Conservation (phyloP, 2,113 vertebrate species). For the Bubo bubo region DNA sequence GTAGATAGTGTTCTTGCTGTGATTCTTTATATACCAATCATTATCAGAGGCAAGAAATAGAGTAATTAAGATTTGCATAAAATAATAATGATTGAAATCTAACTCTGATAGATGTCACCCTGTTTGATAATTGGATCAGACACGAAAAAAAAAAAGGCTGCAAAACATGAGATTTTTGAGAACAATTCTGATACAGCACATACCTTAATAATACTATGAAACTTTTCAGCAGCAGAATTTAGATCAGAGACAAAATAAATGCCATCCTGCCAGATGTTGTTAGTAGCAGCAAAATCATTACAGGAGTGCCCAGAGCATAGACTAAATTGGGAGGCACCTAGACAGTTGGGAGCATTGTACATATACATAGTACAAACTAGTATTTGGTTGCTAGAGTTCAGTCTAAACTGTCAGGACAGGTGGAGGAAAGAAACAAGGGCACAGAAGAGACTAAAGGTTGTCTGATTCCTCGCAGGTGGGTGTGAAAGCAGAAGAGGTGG, state of each 20-base stretch:
- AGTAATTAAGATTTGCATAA: background rate
- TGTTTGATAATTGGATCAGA: background rate
- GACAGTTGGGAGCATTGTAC: background rate
- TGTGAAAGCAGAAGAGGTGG: background rate
- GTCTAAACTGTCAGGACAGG: background rate
- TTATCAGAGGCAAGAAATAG: background rate
- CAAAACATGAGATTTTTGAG: background rate
- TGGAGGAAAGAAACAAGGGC: background rate
- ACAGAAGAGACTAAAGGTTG: background rate
- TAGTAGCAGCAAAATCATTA: background rate
- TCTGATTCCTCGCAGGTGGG: background rate
- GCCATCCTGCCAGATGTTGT: background rate
- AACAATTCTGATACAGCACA: background rate
- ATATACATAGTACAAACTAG: background rate
- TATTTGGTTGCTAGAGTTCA: background rate
- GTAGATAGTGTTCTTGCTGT: background rate
- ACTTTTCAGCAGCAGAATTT: background rate
- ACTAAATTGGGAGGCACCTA: background rate
- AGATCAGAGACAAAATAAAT: background rate
- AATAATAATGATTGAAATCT: background rate
- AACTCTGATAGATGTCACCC: background rate
- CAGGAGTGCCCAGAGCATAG: background rate
- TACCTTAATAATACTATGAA: background rate
- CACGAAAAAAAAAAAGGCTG: background rate
- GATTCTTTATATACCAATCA: background rate